Evolutionary conservation across 2,113 vertebrate species (phyloP).

Genomic region (Eolophus roseicapilla): DNA sequence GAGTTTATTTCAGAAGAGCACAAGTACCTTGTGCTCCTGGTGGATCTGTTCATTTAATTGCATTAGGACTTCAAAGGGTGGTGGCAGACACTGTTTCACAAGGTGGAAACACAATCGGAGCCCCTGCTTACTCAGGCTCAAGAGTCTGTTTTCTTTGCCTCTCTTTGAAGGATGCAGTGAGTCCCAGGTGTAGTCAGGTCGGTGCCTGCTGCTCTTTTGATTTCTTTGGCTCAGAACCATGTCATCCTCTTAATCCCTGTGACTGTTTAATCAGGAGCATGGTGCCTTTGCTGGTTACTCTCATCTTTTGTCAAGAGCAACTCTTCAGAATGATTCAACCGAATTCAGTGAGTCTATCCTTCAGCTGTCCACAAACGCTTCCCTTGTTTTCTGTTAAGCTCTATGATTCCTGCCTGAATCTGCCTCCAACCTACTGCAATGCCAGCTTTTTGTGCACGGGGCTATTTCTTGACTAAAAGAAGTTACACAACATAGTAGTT

Average conservation of each 20-base stretch:
- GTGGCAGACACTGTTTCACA: not conserved
- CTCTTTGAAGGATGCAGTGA: not conserved
- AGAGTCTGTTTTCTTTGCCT: not conserved
- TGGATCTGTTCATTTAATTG: not conserved
- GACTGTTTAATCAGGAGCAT: constrained; percentile 25
- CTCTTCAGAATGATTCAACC: not conserved
- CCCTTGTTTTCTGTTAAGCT: not conserved
- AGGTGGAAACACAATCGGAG: not conserved
- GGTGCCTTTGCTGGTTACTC: constrained; percentile 58
- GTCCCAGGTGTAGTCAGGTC: not conserved
- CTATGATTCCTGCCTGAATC: constrained; percentile 31
- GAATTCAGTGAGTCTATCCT: not conserved
- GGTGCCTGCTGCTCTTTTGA: constrained; percentile 8
- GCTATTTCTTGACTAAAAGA: constrained; percentile 63
- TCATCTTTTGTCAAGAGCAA: constrained; percentile 26
- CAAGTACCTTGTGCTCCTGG: not conserved
- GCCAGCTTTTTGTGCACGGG: constrained; percentile 70
- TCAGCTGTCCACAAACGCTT: constrained; percentile 3
- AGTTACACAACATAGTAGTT: constrained; percentile 53
- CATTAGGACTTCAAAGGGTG: not conserved
- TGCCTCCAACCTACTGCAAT: constrained; percentile 61
- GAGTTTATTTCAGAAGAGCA: not conserved
- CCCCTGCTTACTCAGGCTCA: not conserved
- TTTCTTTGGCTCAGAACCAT: constrained; percentile 15
- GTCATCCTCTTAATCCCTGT: not conserved